Percentiles rank a stretch among this genome's conserved stretches.
Evolutionary conservation across 2,888 invertebrate genomes (phyloP).

Genomic region (Sinopyrophorus schimmeli): DNA sequence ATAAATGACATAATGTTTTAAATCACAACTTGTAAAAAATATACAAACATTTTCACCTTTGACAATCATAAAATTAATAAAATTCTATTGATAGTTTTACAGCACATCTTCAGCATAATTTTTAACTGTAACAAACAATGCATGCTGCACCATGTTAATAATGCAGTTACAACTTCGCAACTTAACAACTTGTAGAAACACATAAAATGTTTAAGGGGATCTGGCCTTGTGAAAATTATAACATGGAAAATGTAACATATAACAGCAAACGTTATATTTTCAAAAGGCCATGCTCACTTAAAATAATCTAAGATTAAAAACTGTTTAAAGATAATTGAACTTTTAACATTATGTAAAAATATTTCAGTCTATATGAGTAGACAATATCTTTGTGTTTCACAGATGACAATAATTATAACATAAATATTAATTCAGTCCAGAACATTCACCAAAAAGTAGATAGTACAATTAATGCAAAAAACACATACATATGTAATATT

Average conservation of each 20-base stretch:
- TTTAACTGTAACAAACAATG: too few relatives aligned
- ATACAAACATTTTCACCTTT: too few relatives aligned
- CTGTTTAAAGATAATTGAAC: constrained; percentile 16
- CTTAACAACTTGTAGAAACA: constrained; percentile 2
- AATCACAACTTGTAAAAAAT: too few relatives aligned
- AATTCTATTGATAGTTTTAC: too few relatives aligned
- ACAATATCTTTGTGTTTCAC: constrained; percentile 31
- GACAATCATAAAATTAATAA: too few relatives aligned
- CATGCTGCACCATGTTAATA: too few relatives aligned
- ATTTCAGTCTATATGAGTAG: constrained; percentile 47
- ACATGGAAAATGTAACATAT: constrained; percentile 21
- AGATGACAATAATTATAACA: constrained; percentile 24
- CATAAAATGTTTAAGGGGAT: too few relatives aligned
- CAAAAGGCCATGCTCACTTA: constrained; percentile 2
- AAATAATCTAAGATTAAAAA: constrained; percentile 10
- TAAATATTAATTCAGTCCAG: constrained; percentile 18
- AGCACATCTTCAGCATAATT: too few relatives aligned
- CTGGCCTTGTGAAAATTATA: constrained; percentile 5
- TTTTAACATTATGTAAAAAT: constrained; percentile 42
- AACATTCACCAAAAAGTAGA: constrained; percentile 8
- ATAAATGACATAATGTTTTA: too few relatives aligned
- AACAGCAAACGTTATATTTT: constrained; percentile 12
- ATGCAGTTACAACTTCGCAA: too few relatives aligned
- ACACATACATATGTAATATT: constrained; percentile 12
- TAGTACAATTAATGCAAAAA: constrained; percentile 10